Percentiles rank a stretch among this genome's conserved stretches.
These are phyloP conservation scores for Crotalus viridis DNA, from an alignment of 2,113 vertebrate genomes.

Conservation along the genomic window DNA sequence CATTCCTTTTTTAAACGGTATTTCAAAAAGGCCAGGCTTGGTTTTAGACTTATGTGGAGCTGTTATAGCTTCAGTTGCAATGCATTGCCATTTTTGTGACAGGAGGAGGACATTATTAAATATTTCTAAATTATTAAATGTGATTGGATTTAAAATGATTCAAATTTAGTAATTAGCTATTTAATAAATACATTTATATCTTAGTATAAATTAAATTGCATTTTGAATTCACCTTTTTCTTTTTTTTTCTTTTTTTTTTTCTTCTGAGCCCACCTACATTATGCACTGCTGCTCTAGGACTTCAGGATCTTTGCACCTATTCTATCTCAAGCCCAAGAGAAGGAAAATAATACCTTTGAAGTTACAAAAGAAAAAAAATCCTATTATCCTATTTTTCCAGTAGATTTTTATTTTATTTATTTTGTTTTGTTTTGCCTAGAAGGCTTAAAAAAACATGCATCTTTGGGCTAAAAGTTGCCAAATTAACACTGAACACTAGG, in stretches of 20 bases:
- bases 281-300: neutral
- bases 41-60: neutral
- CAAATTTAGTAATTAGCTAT: neutral
- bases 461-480: neutral
- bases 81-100: neutral
- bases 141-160: neutral
- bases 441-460: neutral
- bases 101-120: neutral
- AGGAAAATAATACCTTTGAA: neutral
- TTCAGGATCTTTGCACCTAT: neutral
- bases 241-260: neutral
- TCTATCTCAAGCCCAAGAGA: neutral
- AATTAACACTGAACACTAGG: neutral
- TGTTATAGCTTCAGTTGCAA: neutral
- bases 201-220: neutral
- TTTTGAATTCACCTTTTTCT: neutral
- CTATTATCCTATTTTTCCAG: neutral
- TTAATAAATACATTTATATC: neutral
- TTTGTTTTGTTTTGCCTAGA: neutral
- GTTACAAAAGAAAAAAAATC: neutral
- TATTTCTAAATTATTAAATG: neutral
- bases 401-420: neutral
- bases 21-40: neutral
- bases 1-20: neutral
- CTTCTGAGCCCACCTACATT: neutral